Base-by-base conservation (phyloP, 2,888 invertebrate genomes). In the Drosophila suboccidentalis region DNA sequence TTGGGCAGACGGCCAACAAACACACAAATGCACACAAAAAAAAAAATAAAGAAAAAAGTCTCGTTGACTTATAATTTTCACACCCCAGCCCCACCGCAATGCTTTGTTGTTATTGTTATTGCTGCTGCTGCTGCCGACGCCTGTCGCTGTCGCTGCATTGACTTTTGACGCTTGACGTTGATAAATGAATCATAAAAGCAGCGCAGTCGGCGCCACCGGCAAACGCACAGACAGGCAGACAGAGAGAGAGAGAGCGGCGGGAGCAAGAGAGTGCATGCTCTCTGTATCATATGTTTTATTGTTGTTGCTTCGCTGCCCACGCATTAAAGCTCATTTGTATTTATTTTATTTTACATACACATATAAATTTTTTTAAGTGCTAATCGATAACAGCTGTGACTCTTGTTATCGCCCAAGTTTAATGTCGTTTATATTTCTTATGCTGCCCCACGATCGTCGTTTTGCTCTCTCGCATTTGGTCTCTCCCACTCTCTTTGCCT, bases 81-180 rank as follows among this genome's bases (percentile, higher is more conserved):
- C 83, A 82, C 83, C 68, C 66, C 69, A 60, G 43, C 50, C 57
- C 50, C 73, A 58, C 50, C 50, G 47, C 43, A 71, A 26, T 46
- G 53, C 38, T 50, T 54, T 54, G 58, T 61, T 75, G 51, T 64
- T 75, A 50, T 73, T 63, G 50, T 66, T 41, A 58, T 59, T 53
- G 38, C 59, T 57, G 59, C 60, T 50, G 54, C 59, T 51, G 54
- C 59, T 36, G 58, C 36, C 47, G 60, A 19, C 47, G 49, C 32
- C 60, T 10, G 43, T 13, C 29, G 49, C 43, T 36, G 71, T 39
- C 51, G 62, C 64, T 89, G 79, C 89, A 87, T 89, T 85, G 88
- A 82, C 88, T 88, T 82, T 85, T 80, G 76, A 87, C 78, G 87
- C 84, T 66, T 89, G 84, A 89, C 84, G 89, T 87, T 89, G 89